These are phyloP conservation scores for Clarias laeviceps DNA, from an alignment of 2,797 vertebrate species.

Conservation along the genomic window DNA sequence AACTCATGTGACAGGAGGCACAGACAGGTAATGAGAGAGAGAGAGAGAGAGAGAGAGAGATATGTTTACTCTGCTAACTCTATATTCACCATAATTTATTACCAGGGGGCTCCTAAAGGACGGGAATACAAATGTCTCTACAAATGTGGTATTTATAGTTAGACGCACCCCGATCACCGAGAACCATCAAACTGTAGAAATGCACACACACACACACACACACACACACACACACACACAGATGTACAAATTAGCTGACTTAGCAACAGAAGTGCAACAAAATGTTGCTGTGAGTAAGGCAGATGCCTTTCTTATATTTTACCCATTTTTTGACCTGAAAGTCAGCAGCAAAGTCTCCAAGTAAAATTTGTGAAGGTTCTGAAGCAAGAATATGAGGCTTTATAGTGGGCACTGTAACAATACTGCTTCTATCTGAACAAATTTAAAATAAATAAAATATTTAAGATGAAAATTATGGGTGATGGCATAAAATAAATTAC, in stretches of 20 bases:
- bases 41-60: background rate
- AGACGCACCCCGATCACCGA: background rate
- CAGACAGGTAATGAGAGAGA: background rate
- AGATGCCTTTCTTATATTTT: constrained; percentile 60
- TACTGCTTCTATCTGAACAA: background rate
- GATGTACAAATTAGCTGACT: background rate
- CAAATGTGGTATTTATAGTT: constrained; percentile 8
- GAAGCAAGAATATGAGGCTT: background rate
- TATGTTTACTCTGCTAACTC: background rate
- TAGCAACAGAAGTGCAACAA: constrained; percentile 52
- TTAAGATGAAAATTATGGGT: background rate
- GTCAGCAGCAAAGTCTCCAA: background rate
- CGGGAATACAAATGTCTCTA: constrained; percentile 1
- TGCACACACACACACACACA: background rate
- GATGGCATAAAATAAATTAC: background rate
- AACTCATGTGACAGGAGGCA: background rate
- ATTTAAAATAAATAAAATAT: background rate
- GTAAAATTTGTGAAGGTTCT: background rate
- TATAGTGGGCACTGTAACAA: background rate
- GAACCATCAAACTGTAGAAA: background rate
- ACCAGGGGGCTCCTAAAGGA: background rate
- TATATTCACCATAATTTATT: background rate
- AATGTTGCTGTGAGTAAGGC: constrained; percentile 43
- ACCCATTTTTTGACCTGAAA: constrained; percentile 37
- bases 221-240: background rate